Evolutionary conservation across 2,113 vertebrate species (phyloP).

Genomic region (Lipophrys pholis): DNA sequence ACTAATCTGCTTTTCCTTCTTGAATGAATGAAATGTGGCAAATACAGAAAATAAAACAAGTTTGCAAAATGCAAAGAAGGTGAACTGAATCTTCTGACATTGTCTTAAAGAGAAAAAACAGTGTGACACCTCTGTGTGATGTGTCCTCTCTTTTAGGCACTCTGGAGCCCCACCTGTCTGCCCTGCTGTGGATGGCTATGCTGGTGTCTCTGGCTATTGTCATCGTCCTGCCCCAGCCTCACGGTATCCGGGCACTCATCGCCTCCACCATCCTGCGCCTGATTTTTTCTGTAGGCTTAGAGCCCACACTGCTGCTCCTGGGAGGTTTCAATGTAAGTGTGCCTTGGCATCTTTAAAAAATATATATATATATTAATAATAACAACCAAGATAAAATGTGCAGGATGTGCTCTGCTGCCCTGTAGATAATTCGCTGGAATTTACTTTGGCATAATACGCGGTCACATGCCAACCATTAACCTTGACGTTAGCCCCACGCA

Average conservation of each 20-base stretch:
- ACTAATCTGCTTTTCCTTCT: too few species aligned
- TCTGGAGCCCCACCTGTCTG: slow-evolving; percentile 93
- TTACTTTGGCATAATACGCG: neutral
- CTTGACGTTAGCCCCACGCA: neutral
- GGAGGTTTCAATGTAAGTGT: slow-evolving; percentile 95
- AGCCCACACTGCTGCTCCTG: slow-evolving; percentile 93
- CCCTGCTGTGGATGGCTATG: slow-evolving; percentile 95
- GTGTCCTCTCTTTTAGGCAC: slow-evolving; percentile 82
- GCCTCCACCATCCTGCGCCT: slow-evolving; percentile 95
- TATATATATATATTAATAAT: too few species aligned
- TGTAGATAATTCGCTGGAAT: neutral
- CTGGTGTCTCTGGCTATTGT: slow-evolving; percentile 95
- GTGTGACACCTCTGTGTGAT: neutral
- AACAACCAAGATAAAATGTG: too few species aligned
- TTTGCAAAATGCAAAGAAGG: too few species aligned
- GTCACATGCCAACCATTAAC: slow-evolving; percentile 11
- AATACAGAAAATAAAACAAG: too few species aligned
- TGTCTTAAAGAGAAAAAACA: neutral
- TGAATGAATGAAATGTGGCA: too few species aligned
- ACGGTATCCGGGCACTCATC: slow-evolving; percentile 94
- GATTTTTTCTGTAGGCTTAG: slow-evolving; percentile 96
- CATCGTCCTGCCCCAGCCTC: slow-evolving; percentile 94
- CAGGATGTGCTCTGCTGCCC: neutral
- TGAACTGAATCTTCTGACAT: too few species aligned
- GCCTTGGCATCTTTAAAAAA: neutral